Evolutionary conservation across 2,113 vertebrate species (phyloP).

Genomic region (Hippocampus abdominalis): DNA sequence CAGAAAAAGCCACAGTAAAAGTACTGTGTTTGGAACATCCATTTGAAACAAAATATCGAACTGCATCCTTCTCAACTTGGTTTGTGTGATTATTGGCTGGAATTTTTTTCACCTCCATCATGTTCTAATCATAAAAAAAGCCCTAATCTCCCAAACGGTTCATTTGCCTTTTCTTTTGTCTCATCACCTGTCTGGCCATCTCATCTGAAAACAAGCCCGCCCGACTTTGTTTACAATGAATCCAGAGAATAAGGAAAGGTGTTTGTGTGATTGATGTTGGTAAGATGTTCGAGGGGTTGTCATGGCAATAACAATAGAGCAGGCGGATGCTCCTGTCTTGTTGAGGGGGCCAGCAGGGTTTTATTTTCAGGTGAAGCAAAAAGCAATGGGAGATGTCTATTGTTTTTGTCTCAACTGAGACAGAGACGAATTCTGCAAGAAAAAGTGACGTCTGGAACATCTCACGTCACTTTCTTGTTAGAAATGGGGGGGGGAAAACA

Average conservation of each 20-base stretch:
- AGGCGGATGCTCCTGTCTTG: conserved; percentile 15
- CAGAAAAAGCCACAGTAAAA: too few species aligned
- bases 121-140: background rate
- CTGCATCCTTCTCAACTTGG: too few species aligned
- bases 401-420: background rate
- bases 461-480: conserved; percentile 28
- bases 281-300: conserved; percentile 13
- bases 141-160: conserved; percentile 13
- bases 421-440: conserved; percentile 6
- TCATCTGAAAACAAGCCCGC: background rate
- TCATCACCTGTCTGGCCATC: background rate
- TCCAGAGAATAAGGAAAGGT: conserved; percentile 1
- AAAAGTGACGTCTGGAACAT: conserved; percentile 15
- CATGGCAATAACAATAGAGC: conserved; percentile 16
- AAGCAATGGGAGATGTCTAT: conserved; percentile 1
- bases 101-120: background rate
- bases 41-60: too few species aligned
- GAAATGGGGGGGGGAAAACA: conserved; percentile 10
- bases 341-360: background rate
- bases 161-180: background rate
- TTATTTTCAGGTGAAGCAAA: conserved; percentile 5
- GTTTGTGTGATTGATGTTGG: conserved; percentile 9
- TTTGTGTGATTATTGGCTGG: too few species aligned
- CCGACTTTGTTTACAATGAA: conserved; percentile 1
- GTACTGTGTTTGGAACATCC: too few species aligned